phyloP scores from a whole-genome alignment of 2,797 vertebrate species.

The Tiaroga cobitis region DNA sequence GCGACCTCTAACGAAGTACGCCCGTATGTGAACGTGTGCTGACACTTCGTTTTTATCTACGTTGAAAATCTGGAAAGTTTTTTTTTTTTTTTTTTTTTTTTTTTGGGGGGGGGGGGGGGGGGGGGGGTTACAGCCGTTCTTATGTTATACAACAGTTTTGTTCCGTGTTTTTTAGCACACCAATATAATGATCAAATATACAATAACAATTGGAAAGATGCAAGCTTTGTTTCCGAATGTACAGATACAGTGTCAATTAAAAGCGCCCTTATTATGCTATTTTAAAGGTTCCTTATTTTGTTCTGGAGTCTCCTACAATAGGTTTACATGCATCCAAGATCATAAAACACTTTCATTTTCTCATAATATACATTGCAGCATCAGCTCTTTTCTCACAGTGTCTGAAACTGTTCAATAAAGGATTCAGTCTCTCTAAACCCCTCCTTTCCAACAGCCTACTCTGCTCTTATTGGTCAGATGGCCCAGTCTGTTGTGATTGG shows the following conservation, averaged over 20 bases:
- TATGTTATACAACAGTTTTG: neutral
- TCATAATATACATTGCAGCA: neutral
- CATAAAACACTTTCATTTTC: neutral
- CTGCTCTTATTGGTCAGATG: neutral
- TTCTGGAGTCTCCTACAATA: neutral
- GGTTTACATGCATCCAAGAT: neutral
- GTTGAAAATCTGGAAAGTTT: conserved; percentile 14
- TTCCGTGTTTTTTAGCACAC: neutral
- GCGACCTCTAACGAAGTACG: conserved; percentile 28
- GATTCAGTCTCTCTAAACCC: neutral
- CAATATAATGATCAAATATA: neutral
- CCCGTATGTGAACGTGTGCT: neutral
- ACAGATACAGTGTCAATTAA: too few relatives aligned
- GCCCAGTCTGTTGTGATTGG: neutral
- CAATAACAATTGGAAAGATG: neutral
- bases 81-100: neutral
- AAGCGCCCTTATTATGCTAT: neutral
- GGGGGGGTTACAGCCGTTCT: neutral
- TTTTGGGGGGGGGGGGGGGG: too few relatives aligned
- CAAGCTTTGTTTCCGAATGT: too few relatives aligned
- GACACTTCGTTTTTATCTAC: conserved; percentile 14
- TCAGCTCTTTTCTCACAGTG: neutral
- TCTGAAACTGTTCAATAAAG: neutral
- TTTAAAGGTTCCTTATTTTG: neutral
- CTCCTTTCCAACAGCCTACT: neutral